Percentiles rank a stretch among this genome's conserved stretches.
These are phyloP conservation scores for Anser cygnoides DNA, from an alignment of 2,113 vertebrate species.

Conservation along the genomic window DNA sequence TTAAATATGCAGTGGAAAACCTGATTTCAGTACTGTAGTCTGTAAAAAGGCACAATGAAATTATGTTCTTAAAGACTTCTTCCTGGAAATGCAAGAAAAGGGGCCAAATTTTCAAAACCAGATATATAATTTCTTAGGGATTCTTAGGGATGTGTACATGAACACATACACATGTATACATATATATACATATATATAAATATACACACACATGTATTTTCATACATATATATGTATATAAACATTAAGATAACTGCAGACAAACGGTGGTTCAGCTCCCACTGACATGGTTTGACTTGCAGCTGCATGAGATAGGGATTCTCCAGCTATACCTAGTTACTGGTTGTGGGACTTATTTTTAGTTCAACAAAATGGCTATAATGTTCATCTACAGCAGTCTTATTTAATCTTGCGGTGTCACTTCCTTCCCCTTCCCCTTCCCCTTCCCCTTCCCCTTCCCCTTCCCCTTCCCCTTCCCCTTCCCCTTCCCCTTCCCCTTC, in stretches of 20 bases:
- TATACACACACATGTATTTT: neutral
- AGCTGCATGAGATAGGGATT: neutral
- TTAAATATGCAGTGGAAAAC: neutral
- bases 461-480: too few relatives aligned
- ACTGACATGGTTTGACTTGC: neutral
- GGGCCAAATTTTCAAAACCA: neutral
- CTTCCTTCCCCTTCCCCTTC: too few relatives aligned
- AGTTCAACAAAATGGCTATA: neutral
- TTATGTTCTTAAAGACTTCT: neutral
- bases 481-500: too few relatives aligned
- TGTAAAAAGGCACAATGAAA: neutral
- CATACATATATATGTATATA: neutral
- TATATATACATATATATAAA: too few relatives aligned
- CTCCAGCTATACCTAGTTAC: neutral
- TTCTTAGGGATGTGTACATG: neutral
- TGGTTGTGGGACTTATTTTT: neutral
- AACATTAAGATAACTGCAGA: neutral
- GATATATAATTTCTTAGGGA: neutral
- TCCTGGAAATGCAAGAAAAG: neutral
- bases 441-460: too few relatives aligned
- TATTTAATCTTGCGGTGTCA: too few relatives aligned
- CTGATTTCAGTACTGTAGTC: fast-evolving
- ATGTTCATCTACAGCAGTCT: neutral
- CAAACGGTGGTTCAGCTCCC: neutral
- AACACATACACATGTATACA: neutral